A percentile compares a stretch with the other conserved stretches of the same genome.
These are phyloP conservation scores for Thecophora atra DNA, from an alignment of 2,888 invertebrate genomes.

Conservation along the genomic window DNA sequence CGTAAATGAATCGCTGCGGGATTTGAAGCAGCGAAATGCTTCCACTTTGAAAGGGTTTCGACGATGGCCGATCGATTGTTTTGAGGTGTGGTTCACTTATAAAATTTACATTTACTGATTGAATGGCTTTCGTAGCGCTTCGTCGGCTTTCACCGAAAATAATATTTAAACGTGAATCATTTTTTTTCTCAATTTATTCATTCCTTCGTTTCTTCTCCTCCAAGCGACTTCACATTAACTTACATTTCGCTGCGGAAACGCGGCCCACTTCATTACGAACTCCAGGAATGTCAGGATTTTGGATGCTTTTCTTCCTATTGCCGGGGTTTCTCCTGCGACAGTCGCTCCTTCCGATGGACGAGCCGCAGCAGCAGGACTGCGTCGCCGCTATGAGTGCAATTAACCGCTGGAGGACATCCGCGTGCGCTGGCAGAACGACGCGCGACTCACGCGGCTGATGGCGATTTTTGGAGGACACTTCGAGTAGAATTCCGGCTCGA, in stretches of 20 bases:
- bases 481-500: not conserved
- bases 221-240: too few relatives aligned
- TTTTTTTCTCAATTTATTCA: too few relatives aligned
- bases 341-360: not conserved
- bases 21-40: not conserved
- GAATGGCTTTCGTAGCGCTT: too few relatives aligned
- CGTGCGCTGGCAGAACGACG: constrained; percentile 12
- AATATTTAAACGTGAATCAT: too few relatives aligned
- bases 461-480: not conserved
- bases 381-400: constrained; percentile 10
- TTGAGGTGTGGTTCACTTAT: not conserved
- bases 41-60: constrained; percentile 3
- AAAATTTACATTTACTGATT: too few relatives aligned
- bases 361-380: not conserved
- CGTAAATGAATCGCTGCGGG: constrained; percentile 14
- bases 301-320: not conserved
- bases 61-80: not conserved
- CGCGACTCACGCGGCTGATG: constrained; percentile 29
- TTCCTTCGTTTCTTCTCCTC: too few relatives aligned
- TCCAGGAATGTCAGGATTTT: too few relatives aligned
- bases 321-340: not conserved
- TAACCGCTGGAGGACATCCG: constrained; percentile 41
- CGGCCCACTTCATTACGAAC: too few relatives aligned
- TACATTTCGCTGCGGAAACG: too few relatives aligned
- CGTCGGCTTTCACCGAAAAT: too few relatives aligned